These are phyloP conservation scores for Yponomeuta sedellus DNA, from an alignment of 2,888 invertebrate genomes.

Conservation along the genomic window DNA sequence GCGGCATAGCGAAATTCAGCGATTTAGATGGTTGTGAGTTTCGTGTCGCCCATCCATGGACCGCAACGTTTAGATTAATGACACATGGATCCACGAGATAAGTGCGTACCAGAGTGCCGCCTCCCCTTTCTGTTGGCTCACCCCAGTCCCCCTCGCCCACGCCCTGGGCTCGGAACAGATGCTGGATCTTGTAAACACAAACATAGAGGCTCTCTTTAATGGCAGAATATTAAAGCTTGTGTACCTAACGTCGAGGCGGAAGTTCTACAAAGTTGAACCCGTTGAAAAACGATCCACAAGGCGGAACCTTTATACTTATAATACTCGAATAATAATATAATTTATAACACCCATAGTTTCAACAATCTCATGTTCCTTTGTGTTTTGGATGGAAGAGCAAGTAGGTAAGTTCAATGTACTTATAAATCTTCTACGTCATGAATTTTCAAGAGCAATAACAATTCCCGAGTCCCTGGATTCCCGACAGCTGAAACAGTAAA, in stretches of 20 bases:
- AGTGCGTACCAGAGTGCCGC: conserved; percentile 30
- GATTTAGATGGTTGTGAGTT: background rate
- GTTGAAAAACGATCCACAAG: too few species aligned
- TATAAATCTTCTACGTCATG: background rate
- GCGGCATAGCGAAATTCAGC: background rate
- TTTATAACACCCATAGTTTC: background rate
- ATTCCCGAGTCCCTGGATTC: conserved; percentile 3
- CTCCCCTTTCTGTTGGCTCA: conserved; percentile 24
- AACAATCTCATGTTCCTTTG: background rate
- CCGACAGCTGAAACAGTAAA: background rate
- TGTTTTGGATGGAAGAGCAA: background rate
- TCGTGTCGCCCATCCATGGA: background rate
- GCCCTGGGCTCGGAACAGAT: conserved; percentile 37
- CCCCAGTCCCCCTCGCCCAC: conserved; percentile 22
- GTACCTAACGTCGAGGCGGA: background rate
- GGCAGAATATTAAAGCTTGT: conserved; percentile 16
- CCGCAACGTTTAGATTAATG: conserved; percentile 34
- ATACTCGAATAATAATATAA: too few species aligned
- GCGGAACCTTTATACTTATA: too few species aligned
- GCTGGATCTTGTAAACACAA: conserved; percentile 49
- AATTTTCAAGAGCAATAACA: background rate
- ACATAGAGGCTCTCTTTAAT: conserved; percentile 35
- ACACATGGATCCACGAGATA: conserved; percentile 32
- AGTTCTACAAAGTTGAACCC: background rate
- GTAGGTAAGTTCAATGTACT: too few species aligned